phyloP scores from a whole-genome alignment of 2,888 invertebrate species.

The Melanostoma mellinum region DNA sequence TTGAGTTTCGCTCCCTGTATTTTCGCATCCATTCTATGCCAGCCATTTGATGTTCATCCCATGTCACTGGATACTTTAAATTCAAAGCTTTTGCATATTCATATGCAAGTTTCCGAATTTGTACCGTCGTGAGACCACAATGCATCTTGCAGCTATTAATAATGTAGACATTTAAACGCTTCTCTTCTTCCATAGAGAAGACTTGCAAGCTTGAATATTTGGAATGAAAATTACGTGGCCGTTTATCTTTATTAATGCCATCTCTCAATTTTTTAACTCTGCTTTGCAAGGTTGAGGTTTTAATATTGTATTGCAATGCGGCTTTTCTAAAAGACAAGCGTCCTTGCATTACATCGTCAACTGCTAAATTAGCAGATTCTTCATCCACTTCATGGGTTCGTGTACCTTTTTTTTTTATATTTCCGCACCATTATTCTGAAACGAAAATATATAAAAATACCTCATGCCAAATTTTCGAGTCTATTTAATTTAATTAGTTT shows the following conservation, averaged over 20 bases:
- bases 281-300: constrained; percentile 26
- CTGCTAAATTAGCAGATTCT: constrained; percentile 25
- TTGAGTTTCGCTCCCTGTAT: constrained; percentile 36
- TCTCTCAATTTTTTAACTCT: not conserved
- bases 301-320: constrained; percentile 24
- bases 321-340: constrained; percentile 26
- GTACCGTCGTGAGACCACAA: constrained; percentile 18
- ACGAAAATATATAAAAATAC: constrained; percentile 20
- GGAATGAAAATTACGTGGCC: constrained; percentile 13
- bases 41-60: constrained; percentile 25
- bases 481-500: constrained; percentile 20
- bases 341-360: constrained; percentile 21
- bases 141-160: constrained; percentile 29
- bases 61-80: constrained; percentile 19
- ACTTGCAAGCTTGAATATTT: constrained; percentile 23
- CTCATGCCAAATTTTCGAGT: constrained; percentile 15
- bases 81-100: constrained; percentile 20
- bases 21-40: constrained; percentile 20
- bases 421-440: constrained; percentile 38
- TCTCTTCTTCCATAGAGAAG: constrained; percentile 23
- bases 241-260: too few relatives aligned
- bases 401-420: constrained; percentile 54
- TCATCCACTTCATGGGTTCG: constrained; percentile 36
- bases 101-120: constrained; percentile 17
- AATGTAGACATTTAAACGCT: constrained; percentile 21